A percentile compares a stretch with the other conserved stretches of the same genome.
phyloP scores from a whole-genome alignment of 2,888 invertebrate genomes.

The Stenichneumon culpator region DNA sequence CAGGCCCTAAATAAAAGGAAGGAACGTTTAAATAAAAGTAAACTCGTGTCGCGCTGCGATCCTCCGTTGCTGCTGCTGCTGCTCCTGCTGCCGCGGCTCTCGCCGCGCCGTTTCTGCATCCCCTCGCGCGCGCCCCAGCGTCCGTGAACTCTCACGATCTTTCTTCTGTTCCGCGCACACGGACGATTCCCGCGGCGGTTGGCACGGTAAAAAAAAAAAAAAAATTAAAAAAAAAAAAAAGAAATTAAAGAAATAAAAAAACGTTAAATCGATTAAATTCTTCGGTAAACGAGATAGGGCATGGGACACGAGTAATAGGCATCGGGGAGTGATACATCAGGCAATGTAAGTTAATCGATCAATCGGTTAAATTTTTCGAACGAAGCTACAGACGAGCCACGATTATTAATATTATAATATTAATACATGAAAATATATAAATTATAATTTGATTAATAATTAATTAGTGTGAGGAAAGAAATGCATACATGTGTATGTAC shows the following conservation, averaged over 20 bases:
- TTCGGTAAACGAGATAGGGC: conserved; percentile 44
- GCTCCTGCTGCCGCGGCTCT: conserved; percentile 34
- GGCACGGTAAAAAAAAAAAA: background rate
- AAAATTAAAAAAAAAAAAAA: conserved; percentile 31
- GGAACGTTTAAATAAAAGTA: conserved; percentile 85
- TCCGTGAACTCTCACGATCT: conserved; percentile 68
- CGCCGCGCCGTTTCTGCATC: conserved; percentile 53
- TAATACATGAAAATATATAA: background rate
- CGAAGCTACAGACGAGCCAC: background rate
- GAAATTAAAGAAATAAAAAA: background rate
- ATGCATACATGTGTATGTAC: background rate
- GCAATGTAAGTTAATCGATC: conserved; percentile 51
- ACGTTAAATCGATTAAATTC: conserved; percentile 55
- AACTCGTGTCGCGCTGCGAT: conserved; percentile 81
- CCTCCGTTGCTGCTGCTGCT: conserved; percentile 54
- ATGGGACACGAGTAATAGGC: conserved; percentile 16
- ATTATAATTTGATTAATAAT: background rate
- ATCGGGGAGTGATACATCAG: conserved; percentile 26
- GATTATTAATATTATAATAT: background rate
- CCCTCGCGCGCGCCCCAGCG: conserved; percentile 26
- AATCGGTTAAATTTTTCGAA: conserved; percentile 28
- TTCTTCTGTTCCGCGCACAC: conserved; percentile 44
- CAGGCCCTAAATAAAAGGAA: conserved; percentile 84
- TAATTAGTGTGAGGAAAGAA: background rate
- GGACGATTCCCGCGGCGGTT: conserved; percentile 4